Evolutionary conservation across 2,113 vertebrate species (phyloP).

Genomic region (Gallinago undulata): DNA sequence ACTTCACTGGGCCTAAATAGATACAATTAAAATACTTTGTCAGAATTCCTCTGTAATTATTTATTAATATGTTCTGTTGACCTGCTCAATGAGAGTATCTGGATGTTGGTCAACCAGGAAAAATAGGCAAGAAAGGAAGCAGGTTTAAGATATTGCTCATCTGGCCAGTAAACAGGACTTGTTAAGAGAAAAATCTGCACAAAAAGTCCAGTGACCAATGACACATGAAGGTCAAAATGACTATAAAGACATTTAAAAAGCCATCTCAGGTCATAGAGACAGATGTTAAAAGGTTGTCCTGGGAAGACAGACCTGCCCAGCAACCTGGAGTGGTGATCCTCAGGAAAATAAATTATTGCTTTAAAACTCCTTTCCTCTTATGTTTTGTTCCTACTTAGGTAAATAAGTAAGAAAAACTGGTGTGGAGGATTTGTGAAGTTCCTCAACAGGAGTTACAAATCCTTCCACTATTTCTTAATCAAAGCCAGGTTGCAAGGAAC

Average conservation of each 20-base stretch:
- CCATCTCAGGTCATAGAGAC: not conserved
- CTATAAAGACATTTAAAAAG: not conserved
- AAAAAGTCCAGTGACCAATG: not conserved
- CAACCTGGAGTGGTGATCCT: not conserved
- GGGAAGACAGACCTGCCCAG: not conserved
- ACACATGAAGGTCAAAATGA: not conserved
- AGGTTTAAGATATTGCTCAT: not conserved
- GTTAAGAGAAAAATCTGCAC: not conserved
- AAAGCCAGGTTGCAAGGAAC: not conserved
- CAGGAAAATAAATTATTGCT: not conserved
- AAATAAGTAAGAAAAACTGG: not conserved
- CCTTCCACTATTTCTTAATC: not conserved
- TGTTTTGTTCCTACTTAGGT: not conserved
- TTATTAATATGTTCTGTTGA: not conserved
- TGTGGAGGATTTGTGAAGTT: not conserved
- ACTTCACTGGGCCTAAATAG: not conserved
- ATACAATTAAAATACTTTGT: not conserved
- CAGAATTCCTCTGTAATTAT: not conserved
- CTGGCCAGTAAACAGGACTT: not conserved
- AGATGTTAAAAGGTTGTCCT: not conserved
- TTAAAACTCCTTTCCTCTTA: not conserved
- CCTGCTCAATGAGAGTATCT: not conserved
- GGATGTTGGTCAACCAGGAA: accelerated
- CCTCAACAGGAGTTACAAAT: not conserved
- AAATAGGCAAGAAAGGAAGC: not conserved